phyloP scores from a whole-genome alignment of 1,140 invertebrate species.

The Polypedilum pembai region DNA sequence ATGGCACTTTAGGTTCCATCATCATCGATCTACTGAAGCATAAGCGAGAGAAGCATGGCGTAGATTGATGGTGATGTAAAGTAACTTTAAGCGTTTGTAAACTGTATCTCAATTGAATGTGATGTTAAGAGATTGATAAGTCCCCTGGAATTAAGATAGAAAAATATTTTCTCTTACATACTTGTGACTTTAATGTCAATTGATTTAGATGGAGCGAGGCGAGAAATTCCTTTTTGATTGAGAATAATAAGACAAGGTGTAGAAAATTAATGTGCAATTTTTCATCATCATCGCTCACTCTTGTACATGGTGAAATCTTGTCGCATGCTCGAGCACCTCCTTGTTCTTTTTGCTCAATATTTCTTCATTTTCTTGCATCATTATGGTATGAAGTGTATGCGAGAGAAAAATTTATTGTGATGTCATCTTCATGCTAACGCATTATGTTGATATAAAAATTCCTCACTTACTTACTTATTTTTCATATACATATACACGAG shows the following conservation, averaged over 20 bases:
- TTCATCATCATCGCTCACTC: neutral
- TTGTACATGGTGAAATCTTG: neutral
- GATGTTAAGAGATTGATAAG: slow-evolving; percentile 13
- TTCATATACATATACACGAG: too few relatives aligned
- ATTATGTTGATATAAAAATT: neutral
- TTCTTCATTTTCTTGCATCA: neutral
- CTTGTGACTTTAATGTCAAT: slow-evolving; percentile 1
- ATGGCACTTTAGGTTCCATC: slow-evolving; percentile 8
- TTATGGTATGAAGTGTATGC: too few relatives aligned
- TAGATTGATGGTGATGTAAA: too few relatives aligned
- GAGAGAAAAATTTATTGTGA: slow-evolving; percentile 9
- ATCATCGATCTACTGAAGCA: neutral
- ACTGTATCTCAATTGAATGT: neutral
- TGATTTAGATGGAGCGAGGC: neutral
- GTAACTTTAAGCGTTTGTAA: neutral
- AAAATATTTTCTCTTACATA: too few relatives aligned
- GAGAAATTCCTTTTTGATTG: neutral
- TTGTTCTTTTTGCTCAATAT: neutral
- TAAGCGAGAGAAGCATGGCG: too few relatives aligned
- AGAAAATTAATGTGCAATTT: slow-evolving; percentile 4
- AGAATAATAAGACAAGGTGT: too few relatives aligned
- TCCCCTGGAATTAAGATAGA: neutral
- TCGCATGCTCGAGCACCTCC: neutral
- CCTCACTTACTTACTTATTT: too few relatives aligned
- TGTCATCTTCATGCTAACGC: slow-evolving; percentile 8